Conservation (phyloP, 2,888 invertebrate species). For the Lasioglossum leucozonium region DNA sequence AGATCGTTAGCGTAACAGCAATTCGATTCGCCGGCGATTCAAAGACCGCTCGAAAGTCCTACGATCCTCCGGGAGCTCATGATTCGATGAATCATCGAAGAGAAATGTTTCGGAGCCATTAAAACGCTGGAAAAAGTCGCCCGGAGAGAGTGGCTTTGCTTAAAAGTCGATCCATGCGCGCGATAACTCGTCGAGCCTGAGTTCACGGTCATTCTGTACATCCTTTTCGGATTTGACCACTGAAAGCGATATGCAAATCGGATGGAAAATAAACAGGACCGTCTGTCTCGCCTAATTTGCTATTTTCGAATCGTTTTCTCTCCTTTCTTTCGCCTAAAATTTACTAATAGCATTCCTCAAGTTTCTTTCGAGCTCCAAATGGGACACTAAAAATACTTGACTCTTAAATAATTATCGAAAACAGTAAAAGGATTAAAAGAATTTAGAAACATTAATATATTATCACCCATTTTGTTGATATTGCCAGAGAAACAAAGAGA, state of each 20-base stretch:
- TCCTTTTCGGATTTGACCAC: slow-evolving; percentile 2
- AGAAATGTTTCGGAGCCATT: slow-evolving; percentile 19
- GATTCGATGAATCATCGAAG: neutral
- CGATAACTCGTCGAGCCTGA: slow-evolving; percentile 9
- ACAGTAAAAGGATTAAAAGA: too few species aligned
- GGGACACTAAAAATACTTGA: too few species aligned
- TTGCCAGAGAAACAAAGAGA: too few species aligned
- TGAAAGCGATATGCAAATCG: slow-evolving; percentile 11
- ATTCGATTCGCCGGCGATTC: neutral
- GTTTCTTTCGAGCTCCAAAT: too few species aligned
- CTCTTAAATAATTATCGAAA: too few species aligned
- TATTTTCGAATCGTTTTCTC: neutral
- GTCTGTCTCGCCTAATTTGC: neutral
- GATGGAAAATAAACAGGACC: neutral
- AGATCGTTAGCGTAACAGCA: neutral
- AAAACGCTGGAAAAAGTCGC: slow-evolving; percentile 51
- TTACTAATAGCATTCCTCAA: neutral
- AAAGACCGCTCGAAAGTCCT: neutral
- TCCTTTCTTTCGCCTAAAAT: neutral
- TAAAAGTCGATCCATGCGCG: slow-evolving; percentile 48
- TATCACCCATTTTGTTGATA: too few species aligned
- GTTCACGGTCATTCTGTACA: slow-evolving; percentile 49
- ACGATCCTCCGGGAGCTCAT: neutral
- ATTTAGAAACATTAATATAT: too few species aligned
- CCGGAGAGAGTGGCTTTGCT: slow-evolving; percentile 57